These are phyloP conservation scores for Dicrostonyx torquatus DNA, from an alignment of 2,797 vertebrate species.

Conservation along the genomic window DNA sequence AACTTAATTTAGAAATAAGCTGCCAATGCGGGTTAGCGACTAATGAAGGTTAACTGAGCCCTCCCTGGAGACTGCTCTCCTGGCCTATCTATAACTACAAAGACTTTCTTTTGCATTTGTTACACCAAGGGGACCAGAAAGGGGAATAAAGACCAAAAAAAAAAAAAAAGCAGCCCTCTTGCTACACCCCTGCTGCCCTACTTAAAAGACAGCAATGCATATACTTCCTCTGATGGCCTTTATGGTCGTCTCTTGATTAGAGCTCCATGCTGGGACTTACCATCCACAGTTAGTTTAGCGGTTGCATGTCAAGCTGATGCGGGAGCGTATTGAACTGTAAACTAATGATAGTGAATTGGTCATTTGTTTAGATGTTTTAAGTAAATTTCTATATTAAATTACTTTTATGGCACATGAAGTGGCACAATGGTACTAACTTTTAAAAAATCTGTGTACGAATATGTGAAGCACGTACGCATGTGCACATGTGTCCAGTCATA, in stretches of 20 bases:
- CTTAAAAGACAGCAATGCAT: slow-evolving; percentile 12
- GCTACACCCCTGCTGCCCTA: slow-evolving; percentile 33
- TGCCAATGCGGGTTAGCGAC: slow-evolving; percentile 57
- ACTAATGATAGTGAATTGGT: neutral
- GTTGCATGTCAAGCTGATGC: neutral
- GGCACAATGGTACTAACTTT: neutral
- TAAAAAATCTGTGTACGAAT: neutral
- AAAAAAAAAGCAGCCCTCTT: neutral
- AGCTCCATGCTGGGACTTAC: neutral
- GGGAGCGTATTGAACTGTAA: neutral
- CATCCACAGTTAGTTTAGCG: neutral
- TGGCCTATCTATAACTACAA: slow-evolving; percentile 44
- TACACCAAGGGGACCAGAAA: slow-evolving; percentile 37
- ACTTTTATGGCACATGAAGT: neutral
- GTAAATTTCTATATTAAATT: neutral
- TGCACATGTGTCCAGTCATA: neutral
- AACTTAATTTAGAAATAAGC: slow-evolving; percentile 75
- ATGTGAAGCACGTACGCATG: neutral
- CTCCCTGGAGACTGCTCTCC: slow-evolving; percentile 48
- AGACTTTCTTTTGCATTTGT: slow-evolving; percentile 26
- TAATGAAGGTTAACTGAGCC: slow-evolving; percentile 68
- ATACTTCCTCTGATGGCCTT: neutral
- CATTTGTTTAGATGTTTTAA: slow-evolving; percentile 10
- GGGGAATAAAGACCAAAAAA: neutral
- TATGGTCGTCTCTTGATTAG: neutral